Evolutionary conservation across 2,797 vertebrate genomes (phyloP).

Genomic region (Ibycter americanus): DNA sequence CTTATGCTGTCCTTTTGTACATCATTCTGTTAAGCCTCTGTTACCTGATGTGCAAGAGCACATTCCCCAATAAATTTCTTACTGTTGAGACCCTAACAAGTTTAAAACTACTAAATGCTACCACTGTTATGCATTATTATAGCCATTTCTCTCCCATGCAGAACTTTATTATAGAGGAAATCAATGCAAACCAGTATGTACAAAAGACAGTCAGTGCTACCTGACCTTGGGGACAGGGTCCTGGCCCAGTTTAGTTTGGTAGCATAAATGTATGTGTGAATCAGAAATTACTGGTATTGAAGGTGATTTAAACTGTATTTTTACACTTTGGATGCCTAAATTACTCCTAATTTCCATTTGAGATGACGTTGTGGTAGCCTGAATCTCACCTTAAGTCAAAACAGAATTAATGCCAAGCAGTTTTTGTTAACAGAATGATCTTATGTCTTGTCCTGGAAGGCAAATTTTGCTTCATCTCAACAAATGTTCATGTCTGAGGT

Average conservation of each 20-base stretch:
- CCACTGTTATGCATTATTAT: not conserved
- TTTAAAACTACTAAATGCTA: not conserved
- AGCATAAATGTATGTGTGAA: not conserved
- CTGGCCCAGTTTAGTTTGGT: accelerated
- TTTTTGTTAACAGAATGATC: not conserved
- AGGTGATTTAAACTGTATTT: not conserved
- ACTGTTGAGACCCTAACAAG: not conserved
- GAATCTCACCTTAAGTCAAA: not conserved
- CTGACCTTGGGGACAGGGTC: not conserved
- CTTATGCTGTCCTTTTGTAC: not conserved
- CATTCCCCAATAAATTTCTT: not conserved
- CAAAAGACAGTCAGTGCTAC: not conserved
- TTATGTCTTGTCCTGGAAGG: not conserved
- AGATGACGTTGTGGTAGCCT: not conserved
- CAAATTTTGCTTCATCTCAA: not conserved
- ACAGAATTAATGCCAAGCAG: not conserved
- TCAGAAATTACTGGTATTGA: not conserved
- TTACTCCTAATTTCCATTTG: not conserved
- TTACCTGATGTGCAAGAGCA: not conserved
- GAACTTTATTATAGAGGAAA: not conserved
- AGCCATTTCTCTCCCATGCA: not conserved
- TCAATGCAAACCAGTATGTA: not conserved
- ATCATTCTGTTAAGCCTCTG: not conserved
- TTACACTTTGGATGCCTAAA: not conserved
- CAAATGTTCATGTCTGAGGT: not conserved